phyloP scores from a whole-genome alignment of 2,888 invertebrate species.

The Patella caerulea region DNA sequence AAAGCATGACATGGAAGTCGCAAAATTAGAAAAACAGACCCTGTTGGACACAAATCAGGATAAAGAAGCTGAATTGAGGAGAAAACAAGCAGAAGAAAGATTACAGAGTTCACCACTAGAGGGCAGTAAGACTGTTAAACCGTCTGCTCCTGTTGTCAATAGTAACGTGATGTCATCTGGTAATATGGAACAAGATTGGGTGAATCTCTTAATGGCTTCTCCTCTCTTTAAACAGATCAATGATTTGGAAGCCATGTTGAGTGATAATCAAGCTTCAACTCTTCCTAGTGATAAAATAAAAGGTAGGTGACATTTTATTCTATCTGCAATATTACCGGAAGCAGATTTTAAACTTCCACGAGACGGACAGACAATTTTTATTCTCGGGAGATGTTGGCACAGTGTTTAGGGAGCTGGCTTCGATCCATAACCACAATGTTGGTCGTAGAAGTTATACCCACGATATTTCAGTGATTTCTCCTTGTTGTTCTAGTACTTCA shows the following conservation, averaged over 20 bases:
- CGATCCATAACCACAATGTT: no score
- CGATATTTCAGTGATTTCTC: no score
- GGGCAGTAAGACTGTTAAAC: background rate
- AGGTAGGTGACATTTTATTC: background rate
- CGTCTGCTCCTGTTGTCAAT: background rate
- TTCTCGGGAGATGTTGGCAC: no score
- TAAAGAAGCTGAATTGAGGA: constrained; percentile 43
- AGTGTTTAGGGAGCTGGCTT: no score
- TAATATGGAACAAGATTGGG: constrained; percentile 66
- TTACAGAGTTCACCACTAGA: background rate
- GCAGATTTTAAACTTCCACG: no score
- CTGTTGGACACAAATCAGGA: constrained; percentile 53
- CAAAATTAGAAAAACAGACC: constrained; percentile 53
- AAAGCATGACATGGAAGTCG: constrained; percentile 50
- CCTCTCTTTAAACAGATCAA: constrained; percentile 68
- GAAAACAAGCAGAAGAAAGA: constrained; percentile 40
- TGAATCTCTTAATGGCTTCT: constrained; percentile 67
- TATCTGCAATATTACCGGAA: no score
- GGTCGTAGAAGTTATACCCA: no score
- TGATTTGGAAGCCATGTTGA: constrained; percentile 64
- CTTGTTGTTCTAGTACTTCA: no score
- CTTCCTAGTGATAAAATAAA: background rate
- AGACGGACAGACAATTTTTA: no score
- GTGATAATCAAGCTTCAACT: constrained; percentile 23
- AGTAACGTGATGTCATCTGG: constrained; percentile 40